Conservation (phyloP, 2,888 invertebrate species). For the Drosophila villosipedis region DNA sequence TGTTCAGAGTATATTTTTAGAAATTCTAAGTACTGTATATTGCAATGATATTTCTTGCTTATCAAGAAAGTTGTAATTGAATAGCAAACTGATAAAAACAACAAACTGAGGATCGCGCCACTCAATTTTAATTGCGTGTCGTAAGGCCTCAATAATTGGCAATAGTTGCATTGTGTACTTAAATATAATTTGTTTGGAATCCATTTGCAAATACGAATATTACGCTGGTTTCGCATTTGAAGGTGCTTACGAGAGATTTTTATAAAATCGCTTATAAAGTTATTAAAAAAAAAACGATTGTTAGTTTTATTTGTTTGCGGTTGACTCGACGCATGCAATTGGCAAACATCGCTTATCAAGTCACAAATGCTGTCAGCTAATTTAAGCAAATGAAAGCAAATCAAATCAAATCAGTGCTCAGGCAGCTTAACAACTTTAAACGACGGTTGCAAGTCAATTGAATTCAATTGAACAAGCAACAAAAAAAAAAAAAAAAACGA, state of each 20-base stretch:
- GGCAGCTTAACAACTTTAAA: slow-evolving; percentile 33
- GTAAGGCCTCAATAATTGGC: slow-evolving; percentile 40
- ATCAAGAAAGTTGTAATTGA: slow-evolving; percentile 30
- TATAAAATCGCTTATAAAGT: slow-evolving; percentile 36
- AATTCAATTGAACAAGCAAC: slow-evolving; percentile 59
- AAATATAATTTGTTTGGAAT: slow-evolving; percentile 34
- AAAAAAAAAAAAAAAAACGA: slow-evolving; percentile 7
- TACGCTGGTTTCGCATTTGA: slow-evolving; percentile 57
- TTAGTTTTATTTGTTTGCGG: slow-evolving; percentile 22
- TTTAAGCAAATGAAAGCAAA: slow-evolving; percentile 70
- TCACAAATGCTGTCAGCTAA: slow-evolving; percentile 43
- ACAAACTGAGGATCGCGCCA: slow-evolving; percentile 16
- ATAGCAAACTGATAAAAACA: slow-evolving; percentile 50
- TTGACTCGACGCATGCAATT: slow-evolving; percentile 43
- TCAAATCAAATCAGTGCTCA: slow-evolving; percentile 46
- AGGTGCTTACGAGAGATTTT: slow-evolving; percentile 42
- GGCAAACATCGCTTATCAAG: slow-evolving; percentile 40
- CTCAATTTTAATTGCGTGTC: slow-evolving; percentile 39
- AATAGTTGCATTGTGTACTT: slow-evolving; percentile 19
- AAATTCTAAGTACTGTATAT: neutral
- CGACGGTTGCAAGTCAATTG: slow-evolving; percentile 67
- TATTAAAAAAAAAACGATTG: slow-evolving; percentile 56
- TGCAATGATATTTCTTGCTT: neutral
- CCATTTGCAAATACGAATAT: slow-evolving; percentile 69
- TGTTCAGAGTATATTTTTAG: neutral